Percentiles rank a stretch among this genome's conserved stretches.
Conservation (phyloP, 2,797 vertebrate species). For the Anas georgica region DNA sequence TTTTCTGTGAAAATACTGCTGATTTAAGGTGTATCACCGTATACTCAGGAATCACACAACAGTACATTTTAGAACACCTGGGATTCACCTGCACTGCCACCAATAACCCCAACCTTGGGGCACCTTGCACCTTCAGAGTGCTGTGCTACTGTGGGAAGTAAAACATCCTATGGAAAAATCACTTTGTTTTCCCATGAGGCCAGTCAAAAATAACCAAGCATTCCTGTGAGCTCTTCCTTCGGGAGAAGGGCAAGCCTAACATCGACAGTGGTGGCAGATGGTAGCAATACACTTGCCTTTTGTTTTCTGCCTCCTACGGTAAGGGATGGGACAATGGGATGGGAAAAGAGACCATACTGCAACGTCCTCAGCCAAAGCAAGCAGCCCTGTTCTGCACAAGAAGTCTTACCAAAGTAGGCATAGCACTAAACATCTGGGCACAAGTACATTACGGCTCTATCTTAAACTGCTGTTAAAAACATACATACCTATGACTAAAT, state of each 20-base stretch:
- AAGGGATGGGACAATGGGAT: not conserved
- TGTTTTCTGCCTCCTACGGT: not conserved
- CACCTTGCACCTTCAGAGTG: fast-evolving
- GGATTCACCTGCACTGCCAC: not conserved
- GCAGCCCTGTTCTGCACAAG: not conserved
- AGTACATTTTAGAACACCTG: not conserved
- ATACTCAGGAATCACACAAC: not conserved
- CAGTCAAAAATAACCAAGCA: not conserved
- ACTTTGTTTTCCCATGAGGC: not conserved
- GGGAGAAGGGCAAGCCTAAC: not conserved
- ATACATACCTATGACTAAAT: not conserved
- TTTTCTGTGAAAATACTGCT: not conserved
- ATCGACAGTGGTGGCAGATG: not conserved
- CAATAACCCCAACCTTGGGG: not conserved
- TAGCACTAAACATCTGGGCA: not conserved
- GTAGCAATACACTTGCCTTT: not conserved
- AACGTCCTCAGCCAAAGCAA: not conserved
- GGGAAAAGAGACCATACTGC: not conserved
- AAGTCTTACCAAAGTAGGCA: not conserved
- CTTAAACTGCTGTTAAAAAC: not conserved
- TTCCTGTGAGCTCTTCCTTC: not conserved
- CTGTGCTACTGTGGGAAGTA: not conserved
- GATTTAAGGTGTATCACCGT: not conserved
- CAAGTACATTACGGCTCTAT: not conserved
- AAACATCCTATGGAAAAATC: not conserved